These are phyloP conservation scores for Linnaemya vulpina DNA, from an alignment of 2,888 invertebrate genomes.

Conservation along the genomic window DNA sequence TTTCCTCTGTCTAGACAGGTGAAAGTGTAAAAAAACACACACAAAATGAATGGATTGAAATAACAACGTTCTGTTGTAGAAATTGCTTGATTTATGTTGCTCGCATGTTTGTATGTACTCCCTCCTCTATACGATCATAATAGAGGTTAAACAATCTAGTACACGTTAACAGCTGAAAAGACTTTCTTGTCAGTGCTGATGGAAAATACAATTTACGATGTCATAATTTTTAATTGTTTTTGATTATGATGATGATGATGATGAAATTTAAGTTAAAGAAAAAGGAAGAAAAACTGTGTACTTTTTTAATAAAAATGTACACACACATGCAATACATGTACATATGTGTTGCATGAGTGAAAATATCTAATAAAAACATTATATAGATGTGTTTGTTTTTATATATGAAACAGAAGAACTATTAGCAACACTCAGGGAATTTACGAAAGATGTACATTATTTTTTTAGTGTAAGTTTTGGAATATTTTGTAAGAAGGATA, in stretches of 20 bases:
- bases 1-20: constrained; percentile 69
- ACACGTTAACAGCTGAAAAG: constrained; percentile 55
- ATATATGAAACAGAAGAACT: too few relatives aligned
- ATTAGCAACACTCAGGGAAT: too few relatives aligned
- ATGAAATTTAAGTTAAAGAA: constrained; percentile 1
- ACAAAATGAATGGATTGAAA: constrained; percentile 48
- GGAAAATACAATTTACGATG: constrained; percentile 62
- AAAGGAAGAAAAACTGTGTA: neutral
- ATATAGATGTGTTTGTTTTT: too few relatives aligned
- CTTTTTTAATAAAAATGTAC: too few relatives aligned
- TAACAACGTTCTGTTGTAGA: constrained; percentile 67
- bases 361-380: too few relatives aligned
- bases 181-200: constrained; percentile 40
- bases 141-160: constrained; percentile 56
- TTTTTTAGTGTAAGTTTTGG: too few relatives aligned
- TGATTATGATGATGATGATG: constrained; percentile 10
- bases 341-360: too few relatives aligned
- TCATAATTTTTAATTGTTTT: constrained; percentile 68
- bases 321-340: too few relatives aligned
- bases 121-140: neutral
- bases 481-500: too few relatives aligned
- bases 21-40: constrained; percentile 25
- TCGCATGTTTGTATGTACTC: neutral
- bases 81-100: constrained; percentile 68
- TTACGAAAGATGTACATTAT: too few relatives aligned